Evolutionary conservation across 2,888 invertebrate genomes (phyloP), one percentile per base, ranked within the genome.

Genomic region (Scotopteryx bipunctaria): DNA sequence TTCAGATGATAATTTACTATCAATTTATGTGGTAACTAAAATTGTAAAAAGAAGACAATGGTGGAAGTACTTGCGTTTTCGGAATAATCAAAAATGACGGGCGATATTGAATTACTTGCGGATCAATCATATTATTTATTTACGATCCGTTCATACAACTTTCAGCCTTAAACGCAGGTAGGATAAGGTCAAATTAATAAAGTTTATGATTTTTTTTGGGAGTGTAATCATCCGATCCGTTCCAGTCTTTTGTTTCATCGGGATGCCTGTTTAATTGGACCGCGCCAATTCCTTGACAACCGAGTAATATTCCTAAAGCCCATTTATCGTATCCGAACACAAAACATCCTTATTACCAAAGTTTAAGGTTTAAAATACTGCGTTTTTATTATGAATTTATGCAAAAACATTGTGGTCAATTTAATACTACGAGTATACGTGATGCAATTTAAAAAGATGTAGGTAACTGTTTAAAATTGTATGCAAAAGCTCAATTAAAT

Each of bases 201-300:
- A 52, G 42, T 38, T 53, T 50, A 61, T 60, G 50, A 48, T 50
- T 46, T 64, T 67, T 74, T 69, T 67, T 55, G 55, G 43, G 23
- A 36, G 60, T 66, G 59, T 64, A 67, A 74, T 71, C 67, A 60
- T 52, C 53, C 63, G 69, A 77, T 77, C 67, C 61, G 71, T 75
- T 78, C 72, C 75, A 73, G 72, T 50, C 66, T 57, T 68, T 76
- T 70, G 65, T 70, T 73, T 72, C 57, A 57, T 48, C 58, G 57
- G 67, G 73, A 77, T 68, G 64, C 71, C 69, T 61, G 59, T 59
- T 71, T 83, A 80, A 83, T 83, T 81, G 76, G 76, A 47, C 65
- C 59, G 65, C 52, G 66, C 53, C 62, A 67, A 71, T 69, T 66
- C 47, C 61, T 72, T 71, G 73, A 76, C 76, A 70, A 68, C 60